These are phyloP conservation scores for Eristalinus aeneus DNA, from an alignment of 2,888 invertebrate genomes.

Conservation along the genomic window DNA sequence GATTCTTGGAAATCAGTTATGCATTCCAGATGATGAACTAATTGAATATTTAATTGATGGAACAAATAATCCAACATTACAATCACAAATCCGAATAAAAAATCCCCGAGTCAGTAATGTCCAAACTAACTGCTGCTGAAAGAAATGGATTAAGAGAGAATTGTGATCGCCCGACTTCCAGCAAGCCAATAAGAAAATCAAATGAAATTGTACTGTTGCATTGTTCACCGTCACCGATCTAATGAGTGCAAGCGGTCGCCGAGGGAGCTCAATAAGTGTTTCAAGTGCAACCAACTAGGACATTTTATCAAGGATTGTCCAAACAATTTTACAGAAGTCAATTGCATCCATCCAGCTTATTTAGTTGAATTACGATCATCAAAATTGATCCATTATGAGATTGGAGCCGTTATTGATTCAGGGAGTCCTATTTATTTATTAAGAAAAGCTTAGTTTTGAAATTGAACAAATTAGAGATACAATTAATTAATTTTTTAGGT, in stretches of 20 bases:
- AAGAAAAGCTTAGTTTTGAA: no score
- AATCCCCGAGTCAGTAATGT: neutral
- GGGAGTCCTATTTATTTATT: no score
- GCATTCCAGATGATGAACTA: conserved; percentile 72
- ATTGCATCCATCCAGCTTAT: conserved; percentile 16
- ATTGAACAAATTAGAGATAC: no score
- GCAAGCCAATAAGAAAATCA: neutral
- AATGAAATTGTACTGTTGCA: no score
- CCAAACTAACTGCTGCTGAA: neutral
- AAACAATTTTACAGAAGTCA: neutral
- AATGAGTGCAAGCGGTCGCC: conserved; percentile 6
- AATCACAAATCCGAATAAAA: neutral
- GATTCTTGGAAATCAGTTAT: conserved; percentile 56
- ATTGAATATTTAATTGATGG: conserved; percentile 67
- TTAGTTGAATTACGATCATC: neutral
- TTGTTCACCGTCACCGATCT: conserved; percentile 3
- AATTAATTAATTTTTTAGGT: no score
- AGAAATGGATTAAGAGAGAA: neutral
- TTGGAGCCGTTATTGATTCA: no score
- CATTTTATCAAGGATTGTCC: conserved; percentile 14
- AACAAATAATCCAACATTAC: conserved; percentile 16
- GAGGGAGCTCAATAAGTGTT: conserved; percentile 8
- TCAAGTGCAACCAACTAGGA: conserved; percentile 6
- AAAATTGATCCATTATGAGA: neutral
- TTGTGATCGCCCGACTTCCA: neutral